Evolutionary conservation across 2,113 vertebrate species (phyloP).

Genomic region (Toxostoma redivivum): DNA sequence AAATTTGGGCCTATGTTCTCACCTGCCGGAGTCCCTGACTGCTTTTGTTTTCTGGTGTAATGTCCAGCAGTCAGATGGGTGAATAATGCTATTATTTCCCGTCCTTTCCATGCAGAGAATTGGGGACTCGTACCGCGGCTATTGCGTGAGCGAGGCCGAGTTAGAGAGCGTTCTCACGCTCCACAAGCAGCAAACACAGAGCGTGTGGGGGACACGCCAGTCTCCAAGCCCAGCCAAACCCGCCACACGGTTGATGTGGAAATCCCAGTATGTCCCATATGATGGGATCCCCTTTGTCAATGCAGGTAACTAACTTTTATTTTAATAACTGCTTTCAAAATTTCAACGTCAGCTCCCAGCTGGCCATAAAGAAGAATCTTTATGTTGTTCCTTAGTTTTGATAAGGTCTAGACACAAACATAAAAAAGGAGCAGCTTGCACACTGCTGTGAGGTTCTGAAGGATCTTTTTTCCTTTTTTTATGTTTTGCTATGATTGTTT

Average conservation of each 20-base stretch:
- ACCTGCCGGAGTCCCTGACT: not conserved
- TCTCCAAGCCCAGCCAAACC: slow-evolving; percentile 84
- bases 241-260: slow-evolving; percentile 85
- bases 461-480: not conserved
- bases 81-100: slow-evolving; percentile 60
- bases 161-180: slow-evolving; percentile 78
- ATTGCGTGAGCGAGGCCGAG: slow-evolving; percentile 81
- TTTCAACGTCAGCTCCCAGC: not conserved
- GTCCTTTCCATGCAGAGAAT: slow-evolving; percentile 77
- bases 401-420: not conserved
- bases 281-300: slow-evolving; percentile 87
- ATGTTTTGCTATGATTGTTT: not conserved
- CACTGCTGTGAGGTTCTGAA: not conserved
- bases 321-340: slow-evolving; percentile 27
- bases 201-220: slow-evolving; percentile 82
- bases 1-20: not conserved
- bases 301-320: slow-evolving; percentile 74
- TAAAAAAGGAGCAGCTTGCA: not conserved
- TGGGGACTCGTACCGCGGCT: slow-evolving; percentile 84
- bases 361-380: not conserved
- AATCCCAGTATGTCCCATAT: slow-evolving; percentile 86
- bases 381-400: not conserved
- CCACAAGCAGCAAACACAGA: slow-evolving; percentile 84
- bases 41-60: not conserved
- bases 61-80: slow-evolving; percentile 22